A percentile compares a stretch with the other conserved stretches of the same genome.
Conservation (phyloP, 2,888 invertebrate species). For the Parnassius smintheus region DNA sequence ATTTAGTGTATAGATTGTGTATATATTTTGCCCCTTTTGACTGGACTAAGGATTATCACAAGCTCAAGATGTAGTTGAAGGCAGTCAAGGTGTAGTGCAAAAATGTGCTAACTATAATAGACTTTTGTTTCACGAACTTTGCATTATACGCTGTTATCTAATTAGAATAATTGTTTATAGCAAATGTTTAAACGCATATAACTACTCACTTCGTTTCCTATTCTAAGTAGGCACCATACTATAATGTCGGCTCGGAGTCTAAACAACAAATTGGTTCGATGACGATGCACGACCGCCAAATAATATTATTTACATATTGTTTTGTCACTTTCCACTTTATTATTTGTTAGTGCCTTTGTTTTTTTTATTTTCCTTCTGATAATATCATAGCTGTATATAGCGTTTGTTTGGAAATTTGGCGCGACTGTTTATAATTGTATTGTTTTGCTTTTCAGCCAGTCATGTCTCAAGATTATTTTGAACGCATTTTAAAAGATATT, state of each 20-base stretch:
- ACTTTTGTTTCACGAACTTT: too few species aligned
- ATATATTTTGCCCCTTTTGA: too few species aligned
- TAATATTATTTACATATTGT: conserved; percentile 80
- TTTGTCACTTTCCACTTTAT: conserved; percentile 76
- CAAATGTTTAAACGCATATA: not conserved
- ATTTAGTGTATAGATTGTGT: too few species aligned
- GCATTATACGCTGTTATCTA: too few species aligned
- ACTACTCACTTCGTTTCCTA: conserved; percentile 27
- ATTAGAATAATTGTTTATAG: not conserved
- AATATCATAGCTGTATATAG: conserved; percentile 45
- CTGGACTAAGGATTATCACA: too few species aligned
- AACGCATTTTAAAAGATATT: conserved; percentile 15
- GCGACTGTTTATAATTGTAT: conserved; percentile 57
- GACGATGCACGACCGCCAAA: conserved; percentile 62
- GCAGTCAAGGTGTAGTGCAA: too few species aligned
- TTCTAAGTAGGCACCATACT: conserved; percentile 51
- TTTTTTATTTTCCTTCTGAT: conserved; percentile 38
- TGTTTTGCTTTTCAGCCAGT: conserved; percentile 56
- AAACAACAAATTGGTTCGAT: conserved; percentile 72
- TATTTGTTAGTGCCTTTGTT: conserved; percentile 51
- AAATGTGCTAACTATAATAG: too few species aligned
- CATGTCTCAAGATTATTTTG: conserved; percentile 37
- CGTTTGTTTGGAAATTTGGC: conserved; percentile 70
- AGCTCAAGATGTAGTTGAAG: too few species aligned
- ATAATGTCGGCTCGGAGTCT: conserved; percentile 46